Conservation (phyloP, 2,888 invertebrate species). For the Caenorhabditis uteleia region DNA sequence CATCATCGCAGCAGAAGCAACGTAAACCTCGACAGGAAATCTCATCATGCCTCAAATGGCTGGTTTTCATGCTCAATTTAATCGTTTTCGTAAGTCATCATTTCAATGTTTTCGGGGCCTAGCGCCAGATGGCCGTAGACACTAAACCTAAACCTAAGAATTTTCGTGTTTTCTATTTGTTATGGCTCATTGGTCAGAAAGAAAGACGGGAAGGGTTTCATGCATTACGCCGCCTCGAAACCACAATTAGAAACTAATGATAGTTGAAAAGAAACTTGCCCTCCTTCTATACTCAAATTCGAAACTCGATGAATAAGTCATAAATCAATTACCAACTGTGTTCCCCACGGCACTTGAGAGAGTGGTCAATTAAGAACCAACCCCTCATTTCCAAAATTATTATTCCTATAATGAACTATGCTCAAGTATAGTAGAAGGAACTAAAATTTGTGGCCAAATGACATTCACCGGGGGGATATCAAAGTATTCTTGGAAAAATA, state of each 20-base stretch:
- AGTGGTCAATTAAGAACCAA: not conserved
- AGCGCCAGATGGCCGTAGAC: too few species aligned
- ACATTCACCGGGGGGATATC: too few species aligned
- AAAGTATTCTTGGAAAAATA: not conserved
- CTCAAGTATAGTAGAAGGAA: not conserved
- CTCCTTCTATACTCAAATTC: too few species aligned
- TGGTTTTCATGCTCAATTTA: slow-evolving; percentile 67
- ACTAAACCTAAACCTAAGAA: not conserved
- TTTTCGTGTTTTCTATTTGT: too few species aligned
- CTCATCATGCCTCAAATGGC: slow-evolving; percentile 68
- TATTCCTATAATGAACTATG: not conserved
- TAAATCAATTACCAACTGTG: too few species aligned
- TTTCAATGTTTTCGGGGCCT: slow-evolving; percentile 13
- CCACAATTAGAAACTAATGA: too few species aligned
- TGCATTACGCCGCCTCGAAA: too few species aligned
- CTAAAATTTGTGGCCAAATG: too few species aligned
- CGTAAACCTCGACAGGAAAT: slow-evolving; percentile 69
- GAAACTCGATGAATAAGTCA: too few species aligned
- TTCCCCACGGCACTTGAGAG: not conserved
- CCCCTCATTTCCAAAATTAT: not conserved
- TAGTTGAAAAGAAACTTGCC: too few species aligned
- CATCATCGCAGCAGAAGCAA: slow-evolving; percentile 37
- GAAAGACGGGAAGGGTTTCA: too few species aligned
- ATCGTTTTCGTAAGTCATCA: slow-evolving; percentile 63
- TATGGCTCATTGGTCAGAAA: too few species aligned